Percentiles rank a stretch among this genome's conserved stretches.
Evolutionary conservation across 2,888 invertebrate species (phyloP).

Genomic region (Cantharis rustica): DNA sequence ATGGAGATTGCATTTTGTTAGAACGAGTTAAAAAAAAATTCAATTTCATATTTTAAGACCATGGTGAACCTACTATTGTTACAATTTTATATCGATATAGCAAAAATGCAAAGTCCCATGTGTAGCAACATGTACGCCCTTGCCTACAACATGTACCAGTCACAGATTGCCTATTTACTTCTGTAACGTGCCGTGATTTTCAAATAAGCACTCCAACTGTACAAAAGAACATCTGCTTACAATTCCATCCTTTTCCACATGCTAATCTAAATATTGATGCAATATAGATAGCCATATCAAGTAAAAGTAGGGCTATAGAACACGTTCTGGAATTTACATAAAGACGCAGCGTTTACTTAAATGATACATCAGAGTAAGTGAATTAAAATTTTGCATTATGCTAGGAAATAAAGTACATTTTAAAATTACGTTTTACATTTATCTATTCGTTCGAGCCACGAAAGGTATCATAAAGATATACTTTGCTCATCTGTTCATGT

Average conservation of each 20-base stretch:
- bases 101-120: conserved; percentile 26
- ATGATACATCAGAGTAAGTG: not conserved
- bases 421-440: not conserved
- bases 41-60: conserved; percentile 33
- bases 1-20: conserved; percentile 1
- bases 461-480: not conserved
- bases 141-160: conserved; percentile 37
- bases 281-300: conserved; percentile 16
- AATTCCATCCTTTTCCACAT: conserved; percentile 25
- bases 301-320: conserved; percentile 6
- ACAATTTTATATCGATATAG: conserved; percentile 31
- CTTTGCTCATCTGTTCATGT: not conserved
- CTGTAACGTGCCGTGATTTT: conserved; percentile 42
- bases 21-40: conserved; percentile 30
- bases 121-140: conserved; percentile 30
- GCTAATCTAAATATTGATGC: conserved; percentile 22
- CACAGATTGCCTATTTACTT: conserved; percentile 47
- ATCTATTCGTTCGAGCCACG: not conserved
- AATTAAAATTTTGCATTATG: not conserved
- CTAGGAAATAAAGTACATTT: not conserved
- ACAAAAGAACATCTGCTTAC: conserved; percentile 28
- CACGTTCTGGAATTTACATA: conserved; percentile 10
- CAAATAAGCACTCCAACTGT: conserved; percentile 27
- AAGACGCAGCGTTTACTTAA: not conserved
- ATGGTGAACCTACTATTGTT: conserved; percentile 31